Percentiles rank a stretch among this genome's conserved stretches.
phyloP scores from a whole-genome alignment of 2,888 invertebrate species.

The Peribatodes rhomboidaria region DNA sequence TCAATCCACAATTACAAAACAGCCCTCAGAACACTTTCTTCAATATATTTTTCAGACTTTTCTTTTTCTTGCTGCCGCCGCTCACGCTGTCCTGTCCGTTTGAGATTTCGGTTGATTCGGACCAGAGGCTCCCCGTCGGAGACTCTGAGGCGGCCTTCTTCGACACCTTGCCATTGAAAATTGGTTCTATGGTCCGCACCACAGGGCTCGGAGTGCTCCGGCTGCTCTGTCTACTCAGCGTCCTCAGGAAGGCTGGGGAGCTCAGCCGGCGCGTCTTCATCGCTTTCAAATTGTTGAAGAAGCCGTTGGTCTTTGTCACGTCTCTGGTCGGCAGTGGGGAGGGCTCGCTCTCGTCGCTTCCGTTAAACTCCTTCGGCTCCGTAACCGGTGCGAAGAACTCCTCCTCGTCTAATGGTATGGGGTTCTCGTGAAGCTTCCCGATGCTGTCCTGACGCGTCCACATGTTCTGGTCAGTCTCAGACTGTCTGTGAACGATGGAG shows the following conservation, averaged over 20 bases:
- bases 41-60: slow-evolving; percentile 91
- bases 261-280: slow-evolving; percentile 85
- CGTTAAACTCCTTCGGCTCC: slow-evolving; percentile 76
- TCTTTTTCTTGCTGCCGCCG: slow-evolving; percentile 85
- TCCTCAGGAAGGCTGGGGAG: slow-evolving; percentile 87
- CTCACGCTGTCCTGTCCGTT: slow-evolving; percentile 67
- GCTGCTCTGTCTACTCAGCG: slow-evolving; percentile 82
- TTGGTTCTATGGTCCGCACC: slow-evolving; percentile 66
- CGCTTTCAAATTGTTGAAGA: slow-evolving; percentile 78
- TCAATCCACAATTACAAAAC: slow-evolving; percentile 42
- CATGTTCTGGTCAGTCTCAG: slow-evolving; percentile 73
- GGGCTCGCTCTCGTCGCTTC: slow-evolving; percentile 54
- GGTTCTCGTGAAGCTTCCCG: slow-evolving; percentile 77
- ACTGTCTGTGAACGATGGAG: slow-evolving; percentile 72
- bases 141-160: slow-evolving; percentile 78
- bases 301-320: slow-evolving; percentile 77
- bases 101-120: slow-evolving; percentile 80
- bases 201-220: slow-evolving; percentile 78
- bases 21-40: slow-evolving; percentile 91
- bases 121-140: slow-evolving; percentile 81
- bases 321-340: slow-evolving; percentile 64
- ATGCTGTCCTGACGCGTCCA: slow-evolving; percentile 73
- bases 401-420: slow-evolving; percentile 85
- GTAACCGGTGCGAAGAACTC: slow-evolving; percentile 83
- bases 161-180: slow-evolving; percentile 73